Evolutionary conservation across 2,113 vertebrate genomes (phyloP).

Genomic region (Arothron firmamentum): DNA sequence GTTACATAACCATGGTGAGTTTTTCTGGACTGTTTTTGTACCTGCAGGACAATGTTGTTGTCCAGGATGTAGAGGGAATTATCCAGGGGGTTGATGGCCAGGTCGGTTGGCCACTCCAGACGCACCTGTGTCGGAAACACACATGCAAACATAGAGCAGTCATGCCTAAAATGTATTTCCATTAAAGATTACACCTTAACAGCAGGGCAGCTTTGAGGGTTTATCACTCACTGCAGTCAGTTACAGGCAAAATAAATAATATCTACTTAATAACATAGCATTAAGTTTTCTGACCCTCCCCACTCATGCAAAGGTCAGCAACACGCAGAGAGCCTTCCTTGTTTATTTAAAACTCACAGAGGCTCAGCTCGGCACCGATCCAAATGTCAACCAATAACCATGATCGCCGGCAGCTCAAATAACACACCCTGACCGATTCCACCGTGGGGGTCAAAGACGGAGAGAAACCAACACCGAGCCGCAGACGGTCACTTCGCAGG

Average conservation of each 20-base stretch:
- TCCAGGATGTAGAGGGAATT: constrained; percentile 95
- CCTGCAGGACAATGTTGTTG: constrained; percentile 97
- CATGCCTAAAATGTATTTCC: constrained; percentile 2
- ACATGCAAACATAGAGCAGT: background rate
- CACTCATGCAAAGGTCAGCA: constrained; percentile 66
- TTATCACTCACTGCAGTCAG: constrained; percentile 28
- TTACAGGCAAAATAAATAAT: constrained; percentile 56
- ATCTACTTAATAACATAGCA: constrained; percentile 67
- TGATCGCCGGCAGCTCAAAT: constrained; percentile 62
- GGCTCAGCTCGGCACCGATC: constrained; percentile 48
- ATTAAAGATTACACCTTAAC: constrained; percentile 10
- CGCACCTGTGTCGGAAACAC: constrained; percentile 78
- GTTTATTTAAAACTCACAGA: constrained; percentile 65
- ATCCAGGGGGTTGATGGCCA: constrained; percentile 93
- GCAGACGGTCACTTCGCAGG: constrained; percentile 27
- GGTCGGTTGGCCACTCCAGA: constrained; percentile 95
- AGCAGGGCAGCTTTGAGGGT: constrained; percentile 11
- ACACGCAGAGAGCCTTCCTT: constrained; percentile 61
- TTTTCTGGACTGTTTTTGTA: constrained; percentile 12
- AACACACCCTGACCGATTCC: constrained; percentile 45
- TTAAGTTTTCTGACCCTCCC: constrained; percentile 63
- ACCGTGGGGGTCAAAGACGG: constrained; percentile 53
- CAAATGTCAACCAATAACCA: constrained; percentile 75
- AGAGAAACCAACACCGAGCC: constrained; percentile 21
- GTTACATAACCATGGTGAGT: background rate